Base-by-base conservation (phyloP, 2,797 vertebrate genomes). In the Tinamus major region DNA sequence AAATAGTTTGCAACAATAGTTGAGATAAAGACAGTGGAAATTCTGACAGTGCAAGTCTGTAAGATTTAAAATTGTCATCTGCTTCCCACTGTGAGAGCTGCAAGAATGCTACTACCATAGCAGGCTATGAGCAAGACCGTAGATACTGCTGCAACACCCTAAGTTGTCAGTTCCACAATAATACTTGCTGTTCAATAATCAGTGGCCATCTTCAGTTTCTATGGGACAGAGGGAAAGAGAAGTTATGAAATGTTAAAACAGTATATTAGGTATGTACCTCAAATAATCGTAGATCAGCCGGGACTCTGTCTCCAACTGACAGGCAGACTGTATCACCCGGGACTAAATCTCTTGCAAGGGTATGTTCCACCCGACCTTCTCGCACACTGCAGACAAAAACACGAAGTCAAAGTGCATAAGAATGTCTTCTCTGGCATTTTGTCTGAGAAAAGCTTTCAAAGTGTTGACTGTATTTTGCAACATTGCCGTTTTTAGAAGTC, bases 291-390 rank as follows among this genome's bases (percentile, higher is more conserved):
- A 99, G 98, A 94, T 99, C 99, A 35, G 99, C 99, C 6, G 99
- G 99, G 92, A 99, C 99, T 93, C 99, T 98, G 97, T 99, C 99
- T 56, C 99, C 99, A 75, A 99, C 98, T 17, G 99, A 98, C 61
- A 99, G 97, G 96, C 98, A 99, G 67, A 99, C 98, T 0, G 99
- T 99, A 92, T 99, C 99, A 67, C 99, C 99, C 49, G 99, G 99
- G 75, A 99, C 99, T 93, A 99, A 98, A 58, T 99, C 99, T 92
- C 99, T 98, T 42, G 99, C 99, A 93, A 99, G 97, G 13, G 98
- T 98, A 85, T 99, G 98, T 85, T 99, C 98, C 97, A 99, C 82
- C 93, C 98, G 97, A 23, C 99, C 99, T 58, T 99, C 98, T 67
- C 99, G 98, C 33, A 99, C 92, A 89, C 99, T 99, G 92, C 4